A percentile compares a stretch with the other conserved stretches of the same genome.
phyloP scores from a whole-genome alignment of 2,888 invertebrate genomes.

The Himalopsyche japonica region DNA sequence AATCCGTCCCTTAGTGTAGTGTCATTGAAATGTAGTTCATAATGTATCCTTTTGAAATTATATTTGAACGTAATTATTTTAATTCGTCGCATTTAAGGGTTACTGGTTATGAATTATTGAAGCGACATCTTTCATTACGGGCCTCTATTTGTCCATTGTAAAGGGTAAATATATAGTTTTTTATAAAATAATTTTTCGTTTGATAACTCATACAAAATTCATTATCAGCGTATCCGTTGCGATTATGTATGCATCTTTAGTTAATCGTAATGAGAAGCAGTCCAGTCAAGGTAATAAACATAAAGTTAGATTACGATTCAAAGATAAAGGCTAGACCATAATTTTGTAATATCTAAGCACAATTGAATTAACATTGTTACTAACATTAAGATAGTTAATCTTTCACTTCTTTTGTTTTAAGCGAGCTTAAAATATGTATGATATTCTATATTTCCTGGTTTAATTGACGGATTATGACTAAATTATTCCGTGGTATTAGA shows the following conservation, averaged over 20 bases:
- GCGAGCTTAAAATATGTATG: background rate
- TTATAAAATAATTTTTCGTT: no score
- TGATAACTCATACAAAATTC: no score
- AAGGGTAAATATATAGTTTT: no score
- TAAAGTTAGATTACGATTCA: background rate
- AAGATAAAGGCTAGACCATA: background rate
- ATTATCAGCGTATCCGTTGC: background rate
- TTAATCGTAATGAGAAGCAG: background rate
- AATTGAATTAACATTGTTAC: background rate
- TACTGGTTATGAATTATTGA: no score
- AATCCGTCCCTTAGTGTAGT: no score
- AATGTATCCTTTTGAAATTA: no score
- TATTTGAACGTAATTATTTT: no score
- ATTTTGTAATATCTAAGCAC: background rate
- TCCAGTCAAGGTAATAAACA: background rate
- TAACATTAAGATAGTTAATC: background rate
- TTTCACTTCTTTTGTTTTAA: background rate
- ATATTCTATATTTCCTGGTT: background rate
- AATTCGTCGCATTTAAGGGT: no score
- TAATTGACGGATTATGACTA: background rate
- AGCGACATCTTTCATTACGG: no score
- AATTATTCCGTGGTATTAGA: background rate
- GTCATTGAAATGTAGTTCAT: no score
- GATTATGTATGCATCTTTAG: background rate
- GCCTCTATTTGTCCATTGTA: no score